Conservation (phyloP, 1,140 invertebrate genomes). For the Apis florea region DNA sequence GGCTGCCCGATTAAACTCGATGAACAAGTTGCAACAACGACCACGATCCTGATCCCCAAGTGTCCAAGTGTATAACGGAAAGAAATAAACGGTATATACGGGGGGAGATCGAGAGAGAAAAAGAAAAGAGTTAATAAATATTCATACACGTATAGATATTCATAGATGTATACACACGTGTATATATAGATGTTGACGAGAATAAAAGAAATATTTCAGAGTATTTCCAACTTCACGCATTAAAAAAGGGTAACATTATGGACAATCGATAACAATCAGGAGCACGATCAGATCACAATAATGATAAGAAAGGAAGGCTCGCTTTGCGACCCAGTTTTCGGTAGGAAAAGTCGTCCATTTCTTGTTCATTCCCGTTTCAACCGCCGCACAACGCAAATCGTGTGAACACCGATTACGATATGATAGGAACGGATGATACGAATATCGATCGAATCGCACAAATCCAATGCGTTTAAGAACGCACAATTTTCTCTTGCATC, state of each 20-base stretch:
- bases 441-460: slow-evolving; percentile 28
- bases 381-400: not conserved
- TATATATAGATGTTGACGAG: too few species aligned
- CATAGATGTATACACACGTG: too few species aligned
- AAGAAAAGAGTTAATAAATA: too few species aligned
- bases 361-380: slow-evolving; percentile 28
- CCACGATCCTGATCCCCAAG: not conserved
- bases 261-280: not conserved
- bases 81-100: too few species aligned
- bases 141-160: too few species aligned
- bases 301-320: slow-evolving; percentile 16
- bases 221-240: not conserved
- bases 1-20: not conserved
- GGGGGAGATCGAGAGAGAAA: too few species aligned
- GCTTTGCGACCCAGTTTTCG: slow-evolving; percentile 65
- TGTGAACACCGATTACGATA: not conserved
- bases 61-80: too few species aligned
- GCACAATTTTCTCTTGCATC: too few species aligned
- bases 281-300: not conserved
- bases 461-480: too few species aligned
- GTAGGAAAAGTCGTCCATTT: slow-evolving; percentile 66
- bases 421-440: slow-evolving; percentile 45
- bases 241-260: not conserved
- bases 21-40: not conserved
- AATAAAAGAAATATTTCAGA: not conserved